Conservation (phyloP, 2,797 vertebrate genomes). For the Cyclopterus lumpus region DNA sequence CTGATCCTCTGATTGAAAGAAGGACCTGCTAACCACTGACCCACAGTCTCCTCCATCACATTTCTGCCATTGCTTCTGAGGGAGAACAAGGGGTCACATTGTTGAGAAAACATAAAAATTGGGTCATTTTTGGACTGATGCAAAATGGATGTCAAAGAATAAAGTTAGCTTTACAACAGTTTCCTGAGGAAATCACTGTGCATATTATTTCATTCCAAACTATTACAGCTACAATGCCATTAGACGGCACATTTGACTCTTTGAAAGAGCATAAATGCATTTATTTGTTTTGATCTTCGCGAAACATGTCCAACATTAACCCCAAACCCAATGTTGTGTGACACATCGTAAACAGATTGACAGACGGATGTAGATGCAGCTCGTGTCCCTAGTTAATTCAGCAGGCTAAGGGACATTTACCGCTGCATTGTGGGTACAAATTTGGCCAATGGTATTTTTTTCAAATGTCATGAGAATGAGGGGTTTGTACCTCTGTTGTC, state of each 20-base stretch:
- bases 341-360: background rate
- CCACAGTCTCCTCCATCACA: no score
- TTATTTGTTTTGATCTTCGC: background rate
- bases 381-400: background rate
- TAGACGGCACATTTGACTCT: background rate
- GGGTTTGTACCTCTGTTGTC: background rate
- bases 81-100: background rate
- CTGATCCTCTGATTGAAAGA: no score
- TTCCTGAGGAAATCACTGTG: background rate
- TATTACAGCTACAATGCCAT: background rate
- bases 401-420: no score
- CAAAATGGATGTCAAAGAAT: background rate
- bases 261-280: background rate
- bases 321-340: background rate
- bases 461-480: background rate
- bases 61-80: background rate
- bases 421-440: background rate
- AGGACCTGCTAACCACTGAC: no score
- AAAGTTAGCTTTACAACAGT: background rate
- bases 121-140: background rate
- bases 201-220: background rate
- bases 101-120: background rate
- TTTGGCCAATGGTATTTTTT: background rate
- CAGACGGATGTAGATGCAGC: background rate
- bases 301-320: background rate